Evolutionary conservation across 2,797 vertebrate genomes (phyloP).

Genomic region (Buphagus erythrorhynchus): DNA sequence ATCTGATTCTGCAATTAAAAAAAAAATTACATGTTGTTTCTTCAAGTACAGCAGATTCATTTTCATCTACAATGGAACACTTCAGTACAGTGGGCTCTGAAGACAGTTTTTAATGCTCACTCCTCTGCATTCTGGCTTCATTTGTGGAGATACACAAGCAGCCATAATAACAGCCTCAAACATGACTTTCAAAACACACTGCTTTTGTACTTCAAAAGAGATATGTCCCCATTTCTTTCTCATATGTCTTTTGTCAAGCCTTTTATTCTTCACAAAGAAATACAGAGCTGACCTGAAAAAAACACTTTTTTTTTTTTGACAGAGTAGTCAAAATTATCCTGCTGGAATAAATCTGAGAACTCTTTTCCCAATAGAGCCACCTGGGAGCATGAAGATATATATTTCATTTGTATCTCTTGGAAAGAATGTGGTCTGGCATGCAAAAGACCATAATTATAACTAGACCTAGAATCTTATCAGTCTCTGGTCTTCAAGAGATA

Average conservation of each 20-base stretch:
- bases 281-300: conserved; percentile 30
- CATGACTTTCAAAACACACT: conserved; percentile 37
- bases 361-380: not conserved
- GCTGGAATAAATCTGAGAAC: not conserved
- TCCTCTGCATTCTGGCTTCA: conserved; percentile 35
- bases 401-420: not conserved
- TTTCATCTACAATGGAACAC: conserved; percentile 54
- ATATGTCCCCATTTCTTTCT: conserved; percentile 31
- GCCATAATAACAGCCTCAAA: conserved; percentile 58
- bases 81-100: not conserved
- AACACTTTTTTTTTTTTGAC: not conserved
- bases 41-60: conserved; percentile 55
- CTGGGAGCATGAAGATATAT: not conserved
- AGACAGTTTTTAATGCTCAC: conserved; percentile 54
- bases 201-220: conserved; percentile 66
- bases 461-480: not conserved
- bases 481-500: not conserved
- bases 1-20: conserved; percentile 1
- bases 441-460: not conserved
- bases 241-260: conserved; percentile 32
- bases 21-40: not conserved
- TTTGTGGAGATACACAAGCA: conserved; percentile 40
- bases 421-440: not conserved
- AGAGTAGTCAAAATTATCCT: conserved; percentile 38
- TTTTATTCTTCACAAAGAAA: conserved; percentile 50